Evolutionary conservation across 2,888 invertebrate species (phyloP), one percentile per base, ranked within the genome.

Genomic region (Dryococelus australis): DNA sequence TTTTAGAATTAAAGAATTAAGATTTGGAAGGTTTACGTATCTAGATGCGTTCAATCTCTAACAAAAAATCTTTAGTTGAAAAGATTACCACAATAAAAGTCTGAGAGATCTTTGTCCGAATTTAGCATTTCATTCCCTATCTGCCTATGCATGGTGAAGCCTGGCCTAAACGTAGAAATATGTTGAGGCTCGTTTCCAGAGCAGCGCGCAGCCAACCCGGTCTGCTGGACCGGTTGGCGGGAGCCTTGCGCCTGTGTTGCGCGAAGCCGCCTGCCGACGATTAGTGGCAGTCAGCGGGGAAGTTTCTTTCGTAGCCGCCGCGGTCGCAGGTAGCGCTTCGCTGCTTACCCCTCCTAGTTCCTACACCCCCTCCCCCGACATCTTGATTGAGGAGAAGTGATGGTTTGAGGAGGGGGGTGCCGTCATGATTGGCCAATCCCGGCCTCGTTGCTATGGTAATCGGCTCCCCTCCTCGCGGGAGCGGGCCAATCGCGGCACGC

Each of bases 381-480:
- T 24, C 65, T 10, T 65, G 65, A 65, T 65, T 65, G 65, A 65
- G 65, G 65, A 65, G 65, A 65, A 65, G 65, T n/a, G 35, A 35
- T 3, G 35, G n/a, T n/a, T n/a, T n/a, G n/a, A n/a, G 35, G 35
- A 65, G 85, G 35, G 43, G 80, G 80, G 43, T n/a, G 1, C 65
- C 81, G 43, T 10, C 86, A 27, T 84, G 53, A 53, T 84, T 84
- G 86, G 84, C 84, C 86, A 86, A 86, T 86, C 86, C 83, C 43
- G 84, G 65, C 86, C 16, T 35, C 47, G 86, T 86, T 86, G 53
- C 86, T 84, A 86, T 86, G 86, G 84, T 20, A 51, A 83, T 86
- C 86, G 83, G 35, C 53, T 84, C 86, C 86, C 65, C 79, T 43
- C 79, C 78, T 9, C 10, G 35, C 5, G 53, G 24, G 85, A 65